Evolutionary conservation across 30 jellyfish, hydroid and myxozoan genomes (phyloP), one percentile per base, ranked within the genome.

Genomic region (Nemopilema nomurai): DNA sequence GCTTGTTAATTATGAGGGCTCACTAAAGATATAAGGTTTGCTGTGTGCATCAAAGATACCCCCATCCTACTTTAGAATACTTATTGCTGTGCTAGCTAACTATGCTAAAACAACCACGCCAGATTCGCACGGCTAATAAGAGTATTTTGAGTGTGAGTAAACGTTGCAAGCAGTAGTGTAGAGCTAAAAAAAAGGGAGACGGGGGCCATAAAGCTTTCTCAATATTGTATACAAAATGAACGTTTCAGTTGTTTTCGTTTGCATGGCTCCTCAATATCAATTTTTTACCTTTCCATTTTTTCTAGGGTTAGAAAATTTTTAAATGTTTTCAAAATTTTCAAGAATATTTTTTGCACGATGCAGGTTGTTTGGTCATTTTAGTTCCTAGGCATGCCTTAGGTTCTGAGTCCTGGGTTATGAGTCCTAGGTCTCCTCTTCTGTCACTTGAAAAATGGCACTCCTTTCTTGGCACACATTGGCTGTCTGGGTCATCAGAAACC

Each of bases 31-130:
- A 41, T 41, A 41, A 41, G 57, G 29, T 1, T 1, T 21, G 74
- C 74, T 65, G 74, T 65, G 74, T 65, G 74, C 74, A 65, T 65
- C 32, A 65, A 1, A 65, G 74, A 65, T 65, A 65, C 30, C 74
- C 28, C 32, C 74, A 65, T 21, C 74, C 28, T 18, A 65, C 57
- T 41, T 41, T 41, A 41, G 57, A 41, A 41, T 41, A 41, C 57
- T 41, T 41, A 41, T 41, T 41, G 57, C 57, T 41, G 57, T 41
- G 57, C 57, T 41, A 41, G 57, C 57, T 41, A 41, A 41, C 57
- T 41, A 41, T 41, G 57, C 57, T 41, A 13, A 41, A 41, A 41
- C 57, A 41, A 41, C 57, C 57, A 41, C 57, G 57, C 13, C 57
- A 41, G 57, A 41, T 41, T 41, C 57, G 57, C 57, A 41, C 57